phyloP scores from a whole-genome alignment of 2,797 vertebrate species.

The Pseudocheirus occidentalis region DNA sequence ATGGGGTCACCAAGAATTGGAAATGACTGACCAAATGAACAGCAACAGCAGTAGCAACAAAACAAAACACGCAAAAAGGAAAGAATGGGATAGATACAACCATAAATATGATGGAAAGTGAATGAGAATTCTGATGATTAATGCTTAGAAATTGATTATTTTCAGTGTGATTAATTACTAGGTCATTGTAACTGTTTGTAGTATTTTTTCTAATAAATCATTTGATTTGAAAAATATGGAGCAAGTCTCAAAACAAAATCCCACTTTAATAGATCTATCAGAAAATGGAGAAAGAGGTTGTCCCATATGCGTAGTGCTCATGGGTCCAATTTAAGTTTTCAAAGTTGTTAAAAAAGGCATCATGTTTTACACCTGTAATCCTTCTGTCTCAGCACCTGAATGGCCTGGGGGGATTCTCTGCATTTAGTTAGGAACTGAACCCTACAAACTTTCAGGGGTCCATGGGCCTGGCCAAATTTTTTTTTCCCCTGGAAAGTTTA shows the following conservation, averaged over 20 bases:
- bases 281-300: neutral
- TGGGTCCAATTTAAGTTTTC: neutral
- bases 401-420: constrained; percentile 43
- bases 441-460: neutral
- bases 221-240: neutral
- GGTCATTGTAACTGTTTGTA: neutral
- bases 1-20: neutral
- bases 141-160: neutral
- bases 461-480: constrained; percentile 36
- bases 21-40: neutral
- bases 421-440: constrained; percentile 54
- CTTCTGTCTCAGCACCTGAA: constrained; percentile 1
- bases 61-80: neutral
- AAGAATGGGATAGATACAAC: neutral
- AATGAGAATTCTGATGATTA: neutral
- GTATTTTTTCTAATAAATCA: neutral
- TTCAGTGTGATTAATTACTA: neutral
- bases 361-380: neutral
- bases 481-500: constrained; percentile 41
- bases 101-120: neutral
- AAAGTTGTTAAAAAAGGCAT: neutral
- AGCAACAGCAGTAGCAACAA: neutral
- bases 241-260: neutral
- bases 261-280: neutral
- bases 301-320: neutral